Conservation (phyloP, 2,888 invertebrate genomes). For the Andrena haemorrhoa region DNA sequence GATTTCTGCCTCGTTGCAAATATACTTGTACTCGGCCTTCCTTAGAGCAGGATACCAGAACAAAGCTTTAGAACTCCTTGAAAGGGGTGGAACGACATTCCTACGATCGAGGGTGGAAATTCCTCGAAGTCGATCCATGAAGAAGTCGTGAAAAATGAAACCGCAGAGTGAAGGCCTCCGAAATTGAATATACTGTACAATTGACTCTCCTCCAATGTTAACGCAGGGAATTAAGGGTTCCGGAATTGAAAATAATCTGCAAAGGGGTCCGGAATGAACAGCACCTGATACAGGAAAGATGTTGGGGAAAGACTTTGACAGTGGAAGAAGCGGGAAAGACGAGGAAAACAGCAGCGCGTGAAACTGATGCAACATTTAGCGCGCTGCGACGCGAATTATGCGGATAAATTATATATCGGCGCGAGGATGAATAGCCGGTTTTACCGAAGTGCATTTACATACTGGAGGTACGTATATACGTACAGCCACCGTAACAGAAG, state of each 20-base stretch:
- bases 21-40: slow-evolving; percentile 22
- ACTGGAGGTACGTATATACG: slow-evolving; percentile 41
- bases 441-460: slow-evolving; percentile 54
- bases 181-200: too few species aligned
- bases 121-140: too few species aligned
- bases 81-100: background rate
- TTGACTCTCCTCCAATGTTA: too few species aligned
- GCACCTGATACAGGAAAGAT: background rate
- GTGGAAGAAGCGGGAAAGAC: background rate
- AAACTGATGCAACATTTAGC: slow-evolving; percentile 8
- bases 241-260: too few species aligned
- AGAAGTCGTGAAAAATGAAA: too few species aligned
- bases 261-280: too few species aligned
- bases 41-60: background rate
- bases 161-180: too few species aligned
- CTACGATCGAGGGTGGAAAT: too few species aligned
- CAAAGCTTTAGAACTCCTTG: background rate
- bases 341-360: background rate
- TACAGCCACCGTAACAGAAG: slow-evolving; percentile 61
- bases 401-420: slow-evolving; percentile 51
- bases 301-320: background rate
- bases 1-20: slow-evolving; percentile 13
- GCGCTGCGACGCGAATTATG: slow-evolving; percentile 34
- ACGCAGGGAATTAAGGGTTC: too few species aligned
- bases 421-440: slow-evolving; percentile 56